Base-by-base conservation (phyloP, 2,797 vertebrate genomes). In the Prionace glauca region DNA sequence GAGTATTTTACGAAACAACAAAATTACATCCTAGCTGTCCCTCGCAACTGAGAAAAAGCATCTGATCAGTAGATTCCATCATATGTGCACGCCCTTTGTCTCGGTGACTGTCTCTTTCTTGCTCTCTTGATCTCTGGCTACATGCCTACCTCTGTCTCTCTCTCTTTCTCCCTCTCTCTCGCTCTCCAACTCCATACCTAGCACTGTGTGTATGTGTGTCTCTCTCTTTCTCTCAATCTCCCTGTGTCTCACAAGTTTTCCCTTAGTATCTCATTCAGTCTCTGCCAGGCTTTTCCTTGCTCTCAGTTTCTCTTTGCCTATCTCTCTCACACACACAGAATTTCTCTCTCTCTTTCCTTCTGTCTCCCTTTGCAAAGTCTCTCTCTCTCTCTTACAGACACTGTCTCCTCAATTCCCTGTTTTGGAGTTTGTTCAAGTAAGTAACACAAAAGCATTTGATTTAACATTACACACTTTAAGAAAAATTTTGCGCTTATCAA, bases 401-500 rank as follows among this genome's bases (percentile, higher is more conserved):
- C 29, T 77, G 2, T 32, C 71, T 74, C 93, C 16, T 69, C 90
- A 67, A 92, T 92, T 45, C 93, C 93, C 71, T 74, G 29, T 74
- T 50, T 77, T 95, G 93, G 93, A 77, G 36, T 8, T 56, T 29
- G 24, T 95, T 95, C 93, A 95, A 94, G 45, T 94, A 18, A 94
- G 71, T 94, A 29, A 94, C 24, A 56, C 69, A 95, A 95, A 56
- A 32, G 69, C 65, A 72, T 74, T 93, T 94, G 92, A 95, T 95
- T 95, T 77, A 77, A 56, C 93, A 95, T 95, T 74, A 45, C 92
- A 95, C 93, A 95, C 41, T 95, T 95, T 74, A 94, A 74, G 69
- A 56, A 77, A 95, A 77, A 77, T 56, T 7, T 95, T 95, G 71
- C 45, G 93, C 93, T 95, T 95, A 95, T 95, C 93, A 95, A 95